Percentiles rank a stretch among this genome's conserved stretches.
Conservation (phyloP, 30 jellyfish, hydroid and myxozoan species). For the Aurelia sp. region DNA sequence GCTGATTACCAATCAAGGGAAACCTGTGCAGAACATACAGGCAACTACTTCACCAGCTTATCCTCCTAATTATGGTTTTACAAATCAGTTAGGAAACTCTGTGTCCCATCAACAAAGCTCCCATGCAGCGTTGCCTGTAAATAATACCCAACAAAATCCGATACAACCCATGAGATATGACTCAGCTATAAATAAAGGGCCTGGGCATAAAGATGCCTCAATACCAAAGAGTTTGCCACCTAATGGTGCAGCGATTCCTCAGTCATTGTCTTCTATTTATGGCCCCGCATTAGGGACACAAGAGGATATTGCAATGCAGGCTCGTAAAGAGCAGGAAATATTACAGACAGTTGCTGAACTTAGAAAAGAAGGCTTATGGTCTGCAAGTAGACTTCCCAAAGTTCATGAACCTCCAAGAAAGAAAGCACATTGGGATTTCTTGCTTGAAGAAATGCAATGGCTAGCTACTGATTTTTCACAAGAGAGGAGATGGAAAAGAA, state of each 20-base stretch:
- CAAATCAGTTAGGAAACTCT: constrained; percentile 20
- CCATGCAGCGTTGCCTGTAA: not conserved
- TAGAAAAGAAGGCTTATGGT: constrained; percentile 93
- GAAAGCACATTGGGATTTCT: constrained; percentile 96
- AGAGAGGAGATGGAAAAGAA: constrained; percentile 94
- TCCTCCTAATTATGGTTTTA: constrained; percentile 26
- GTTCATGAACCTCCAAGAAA: constrained; percentile 94
- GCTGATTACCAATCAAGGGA: constrained; percentile 23
- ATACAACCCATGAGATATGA: constrained; percentile 21
- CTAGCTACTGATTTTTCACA: constrained; percentile 95
- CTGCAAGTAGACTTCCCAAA: constrained; percentile 96
- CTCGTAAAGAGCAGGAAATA: constrained; percentile 88
- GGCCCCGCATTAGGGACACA: constrained; percentile 66
- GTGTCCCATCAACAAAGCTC: constrained; percentile 2
- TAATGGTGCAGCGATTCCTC: constrained; percentile 12
- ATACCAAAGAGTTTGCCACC: constrained; percentile 1
- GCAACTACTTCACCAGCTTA: constrained; percentile 4
- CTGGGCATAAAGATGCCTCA: constrained; percentile 22
- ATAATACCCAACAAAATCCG: constrained; percentile 4
- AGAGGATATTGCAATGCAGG: constrained; percentile 96
- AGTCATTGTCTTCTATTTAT: constrained; percentile 49
- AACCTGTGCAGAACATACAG: constrained; percentile 27
- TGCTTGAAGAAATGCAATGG: constrained; percentile 98
- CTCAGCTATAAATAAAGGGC: not conserved
- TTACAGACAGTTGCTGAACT: constrained; percentile 82